Percentiles rank a stretch among this genome's conserved stretches.
Evolutionary conservation across 1,140 invertebrate genomes (phyloP).

Genomic region (Coptotermes formosanus): DNA sequence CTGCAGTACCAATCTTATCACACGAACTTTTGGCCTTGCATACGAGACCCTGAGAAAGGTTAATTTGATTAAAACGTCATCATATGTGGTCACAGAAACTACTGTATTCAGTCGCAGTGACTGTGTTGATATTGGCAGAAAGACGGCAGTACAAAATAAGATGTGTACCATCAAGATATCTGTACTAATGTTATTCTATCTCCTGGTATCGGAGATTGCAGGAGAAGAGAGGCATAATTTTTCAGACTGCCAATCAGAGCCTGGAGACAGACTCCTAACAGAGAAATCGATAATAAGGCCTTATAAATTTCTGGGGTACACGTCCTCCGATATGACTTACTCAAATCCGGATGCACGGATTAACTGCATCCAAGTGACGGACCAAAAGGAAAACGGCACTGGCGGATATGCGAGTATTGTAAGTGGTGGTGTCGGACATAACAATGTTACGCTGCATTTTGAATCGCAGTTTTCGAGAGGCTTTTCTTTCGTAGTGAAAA

Average conservation of each 20-base stretch:
- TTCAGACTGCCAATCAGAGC: not conserved
- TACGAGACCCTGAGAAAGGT: too few species aligned
- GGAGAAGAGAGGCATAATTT: not conserved
- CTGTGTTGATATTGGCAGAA: too few species aligned
- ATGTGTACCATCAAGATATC: too few species aligned
- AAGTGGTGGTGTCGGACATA: not conserved
- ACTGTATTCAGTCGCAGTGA: too few species aligned
- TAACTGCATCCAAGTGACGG: not conserved
- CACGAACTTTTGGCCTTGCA: too few species aligned
- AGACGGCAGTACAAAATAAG: too few species aligned
- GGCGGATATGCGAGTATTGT: not conserved
- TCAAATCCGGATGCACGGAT: not conserved
- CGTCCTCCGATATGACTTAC: not conserved
- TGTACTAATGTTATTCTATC: too few species aligned
- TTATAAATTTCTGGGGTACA: not conserved
- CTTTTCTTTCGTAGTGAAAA: not conserved
- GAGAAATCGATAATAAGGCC: not conserved
- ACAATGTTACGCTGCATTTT: not conserved
- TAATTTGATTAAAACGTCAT: too few species aligned
- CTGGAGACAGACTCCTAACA: not conserved
- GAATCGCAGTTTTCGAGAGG: not conserved
- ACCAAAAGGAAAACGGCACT: not conserved
- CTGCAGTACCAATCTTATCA: too few species aligned
- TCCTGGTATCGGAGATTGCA: too few species aligned
- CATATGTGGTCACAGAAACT: too few species aligned